These are phyloP conservation scores for Iguana delicatissima DNA, from an alignment of 2,797 vertebrate species.

Conservation along the genomic window DNA sequence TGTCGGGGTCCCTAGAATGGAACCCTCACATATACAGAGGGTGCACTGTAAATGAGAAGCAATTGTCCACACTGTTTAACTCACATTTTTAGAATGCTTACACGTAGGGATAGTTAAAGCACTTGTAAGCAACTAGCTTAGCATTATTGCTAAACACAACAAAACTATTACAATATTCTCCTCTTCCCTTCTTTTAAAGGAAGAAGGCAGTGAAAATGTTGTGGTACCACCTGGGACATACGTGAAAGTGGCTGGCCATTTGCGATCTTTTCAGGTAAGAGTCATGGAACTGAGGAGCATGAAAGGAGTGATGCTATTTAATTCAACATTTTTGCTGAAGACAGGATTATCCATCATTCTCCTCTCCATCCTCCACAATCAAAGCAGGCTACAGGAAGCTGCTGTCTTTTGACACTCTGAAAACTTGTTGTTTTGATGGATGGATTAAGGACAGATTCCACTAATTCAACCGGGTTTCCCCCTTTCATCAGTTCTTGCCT, in stretches of 20 bases:
- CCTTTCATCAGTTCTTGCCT: no score
- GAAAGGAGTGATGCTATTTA: neutral
- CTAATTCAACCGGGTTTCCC: no score
- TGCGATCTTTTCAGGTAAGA: slow-evolving; percentile 94
- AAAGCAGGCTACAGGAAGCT: neutral
- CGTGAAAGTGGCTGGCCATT: slow-evolving; percentile 93
- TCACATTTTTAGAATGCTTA: rapidly evolving
- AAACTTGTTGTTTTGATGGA: no score
- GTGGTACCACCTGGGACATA: slow-evolving; percentile 95
- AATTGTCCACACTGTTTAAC: neutral
- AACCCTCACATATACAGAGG: no score
- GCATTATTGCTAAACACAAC: neutral
- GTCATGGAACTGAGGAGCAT: rapidly evolving
- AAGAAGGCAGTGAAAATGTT: slow-evolving; percentile 86
- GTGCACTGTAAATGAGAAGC: neutral
- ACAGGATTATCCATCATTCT: neutral
- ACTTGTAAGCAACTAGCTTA: rapidly evolving
- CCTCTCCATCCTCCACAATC: neutral
- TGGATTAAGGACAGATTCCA: no score
- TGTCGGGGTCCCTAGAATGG: no score
- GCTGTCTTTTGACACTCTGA: no score
- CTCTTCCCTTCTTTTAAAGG: slow-evolving; percentile 76
- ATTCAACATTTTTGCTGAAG: neutral
- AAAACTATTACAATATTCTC: neutral
- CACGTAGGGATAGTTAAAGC: neutral